phyloP scores from a whole-genome alignment of 2,797 vertebrate genomes.

The Onychomys leucogaster region DNA sequence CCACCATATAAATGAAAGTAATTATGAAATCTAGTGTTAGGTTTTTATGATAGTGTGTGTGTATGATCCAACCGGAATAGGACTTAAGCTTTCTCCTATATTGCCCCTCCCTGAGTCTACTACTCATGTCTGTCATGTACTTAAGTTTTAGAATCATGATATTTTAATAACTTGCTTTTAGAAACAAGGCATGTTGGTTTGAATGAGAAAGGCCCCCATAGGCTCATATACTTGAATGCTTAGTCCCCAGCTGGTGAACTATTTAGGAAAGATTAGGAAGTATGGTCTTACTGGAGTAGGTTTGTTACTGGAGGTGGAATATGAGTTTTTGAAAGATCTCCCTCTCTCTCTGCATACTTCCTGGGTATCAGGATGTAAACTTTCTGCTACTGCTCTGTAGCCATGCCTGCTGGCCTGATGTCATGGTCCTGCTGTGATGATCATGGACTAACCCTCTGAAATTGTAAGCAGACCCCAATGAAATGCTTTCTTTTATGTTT shows the following conservation, averaged over 20 bases:
- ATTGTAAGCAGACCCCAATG: background rate
- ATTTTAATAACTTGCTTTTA: background rate
- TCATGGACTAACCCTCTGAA: background rate
- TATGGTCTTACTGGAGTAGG: background rate
- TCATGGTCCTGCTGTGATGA: background rate
- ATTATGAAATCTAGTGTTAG: background rate
- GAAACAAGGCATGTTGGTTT: background rate
- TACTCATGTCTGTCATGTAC: background rate
- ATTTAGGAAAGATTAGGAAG: background rate
- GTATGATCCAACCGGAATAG: background rate
- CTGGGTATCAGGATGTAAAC: background rate
- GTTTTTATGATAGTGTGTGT: background rate
- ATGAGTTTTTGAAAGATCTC: background rate
- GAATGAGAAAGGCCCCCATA: background rate
- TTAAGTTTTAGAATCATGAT: background rate
- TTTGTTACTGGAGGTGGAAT: background rate
- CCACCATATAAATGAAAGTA: background rate
- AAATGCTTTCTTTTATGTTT: background rate
- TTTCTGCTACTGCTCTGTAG: too few relatives aligned
- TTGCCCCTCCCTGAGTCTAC: background rate
- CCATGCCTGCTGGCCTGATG: background rate
- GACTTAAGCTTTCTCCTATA: background rate
- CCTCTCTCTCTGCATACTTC: background rate
- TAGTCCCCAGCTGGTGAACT: background rate
- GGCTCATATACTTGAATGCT: background rate